Evolutionary conservation across 2,113 vertebrate genomes (phyloP).

Genomic region (Pristiophorus japonicus): DNA sequence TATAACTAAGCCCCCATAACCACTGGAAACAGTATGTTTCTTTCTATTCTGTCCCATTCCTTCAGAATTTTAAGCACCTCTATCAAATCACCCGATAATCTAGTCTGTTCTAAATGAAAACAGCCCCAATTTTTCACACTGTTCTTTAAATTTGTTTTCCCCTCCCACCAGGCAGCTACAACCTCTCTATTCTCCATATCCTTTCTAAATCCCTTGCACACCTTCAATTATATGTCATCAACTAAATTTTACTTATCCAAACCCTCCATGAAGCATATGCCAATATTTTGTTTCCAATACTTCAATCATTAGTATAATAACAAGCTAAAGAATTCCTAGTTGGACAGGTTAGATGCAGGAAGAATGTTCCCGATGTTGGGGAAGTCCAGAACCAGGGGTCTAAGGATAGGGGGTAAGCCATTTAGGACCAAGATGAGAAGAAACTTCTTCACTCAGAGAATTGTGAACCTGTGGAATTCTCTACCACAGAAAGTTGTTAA

Average conservation of each 20-base stretch:
- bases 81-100: neutral
- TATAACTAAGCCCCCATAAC: neutral
- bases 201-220: neutral
- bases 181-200: neutral
- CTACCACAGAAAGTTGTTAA: too few relatives aligned
- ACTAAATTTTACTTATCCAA: neutral
- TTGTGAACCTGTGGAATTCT: too few relatives aligned
- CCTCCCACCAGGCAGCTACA: neutral
- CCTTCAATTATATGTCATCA: neutral
- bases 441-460: too few relatives aligned
- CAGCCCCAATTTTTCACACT: neutral
- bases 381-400: too few relatives aligned
- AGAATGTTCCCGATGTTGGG: too few relatives aligned
- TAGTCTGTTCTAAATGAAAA: neutral
- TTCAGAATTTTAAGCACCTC: neutral
- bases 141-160: neutral
- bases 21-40: too few relatives aligned
- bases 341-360: too few relatives aligned
- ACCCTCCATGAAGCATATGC: neutral
- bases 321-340: neutral
- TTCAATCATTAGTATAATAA: neutral
- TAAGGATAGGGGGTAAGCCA: too few relatives aligned
- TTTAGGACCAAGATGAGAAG: too few relatives aligned
- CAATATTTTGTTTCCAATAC: neutral
- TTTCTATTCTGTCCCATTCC: neutral